Evolutionary conservation across 2,113 vertebrate genomes (phyloP).

Genomic region (Meriones unguiculatus): DNA sequence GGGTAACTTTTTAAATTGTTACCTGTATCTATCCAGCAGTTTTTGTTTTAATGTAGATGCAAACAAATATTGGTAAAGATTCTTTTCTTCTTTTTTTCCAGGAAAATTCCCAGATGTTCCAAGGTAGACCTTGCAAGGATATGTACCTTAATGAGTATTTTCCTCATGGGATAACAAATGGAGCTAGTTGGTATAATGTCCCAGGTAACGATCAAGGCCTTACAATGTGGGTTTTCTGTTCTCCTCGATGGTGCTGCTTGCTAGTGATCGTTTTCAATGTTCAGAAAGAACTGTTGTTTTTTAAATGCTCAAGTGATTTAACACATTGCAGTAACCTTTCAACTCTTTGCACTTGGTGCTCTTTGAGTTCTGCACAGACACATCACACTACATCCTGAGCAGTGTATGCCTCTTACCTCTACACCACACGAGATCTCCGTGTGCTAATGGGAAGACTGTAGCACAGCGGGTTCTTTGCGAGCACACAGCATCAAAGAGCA

Average conservation of each 20-base stretch:
- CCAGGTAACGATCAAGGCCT: conserved; percentile 88
- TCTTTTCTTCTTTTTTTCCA: conserved; percentile 77
- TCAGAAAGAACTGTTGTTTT: conserved; percentile 48
- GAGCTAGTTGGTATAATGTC: conserved; percentile 98
- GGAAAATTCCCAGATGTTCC: conserved; percentile 95
- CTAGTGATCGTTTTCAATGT: conserved; percentile 53
- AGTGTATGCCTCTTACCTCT: conserved; percentile 42
- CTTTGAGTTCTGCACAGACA: conserved; percentile 39
- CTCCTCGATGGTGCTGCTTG: neutral
- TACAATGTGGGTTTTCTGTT: conserved; percentile 16
- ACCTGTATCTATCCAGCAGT: neutral
- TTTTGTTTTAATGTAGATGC: neutral
- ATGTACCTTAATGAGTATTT: conserved; percentile 93
- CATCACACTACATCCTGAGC: neutral
- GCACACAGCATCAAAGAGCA: neutral
- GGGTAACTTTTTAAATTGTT: neutral
- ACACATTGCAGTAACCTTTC: conserved; percentile 35
- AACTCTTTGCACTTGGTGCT: conserved; percentile 14
- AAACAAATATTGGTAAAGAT: conserved; percentile 57
- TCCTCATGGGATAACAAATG: conserved; percentile 96
- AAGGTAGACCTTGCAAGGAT: conserved; percentile 93
- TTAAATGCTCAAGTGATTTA: conserved; percentile 40
- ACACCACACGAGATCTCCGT: too few species aligned
- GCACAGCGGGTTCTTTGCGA: neutral
- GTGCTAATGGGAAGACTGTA: neutral